These are phyloP conservation scores for Phyto melanocephala DNA, from an alignment of 2,888 invertebrate genomes.

Conservation along the genomic window DNA sequence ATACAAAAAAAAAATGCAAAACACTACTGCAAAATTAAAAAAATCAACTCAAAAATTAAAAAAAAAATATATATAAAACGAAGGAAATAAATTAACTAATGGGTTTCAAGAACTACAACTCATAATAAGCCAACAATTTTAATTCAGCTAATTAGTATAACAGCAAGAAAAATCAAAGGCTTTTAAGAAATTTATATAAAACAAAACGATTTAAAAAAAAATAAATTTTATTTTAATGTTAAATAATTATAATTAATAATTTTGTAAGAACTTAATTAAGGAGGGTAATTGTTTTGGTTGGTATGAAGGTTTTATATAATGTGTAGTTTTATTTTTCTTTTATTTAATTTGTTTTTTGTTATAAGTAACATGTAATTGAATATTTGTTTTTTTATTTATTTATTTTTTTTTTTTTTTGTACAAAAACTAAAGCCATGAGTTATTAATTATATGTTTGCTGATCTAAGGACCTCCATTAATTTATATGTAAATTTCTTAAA, in stretches of 20 bases:
- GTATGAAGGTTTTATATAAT: not conserved
- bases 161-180: slow-evolving; percentile 18
- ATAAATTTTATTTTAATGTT: not conserved
- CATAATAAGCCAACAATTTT: slow-evolving; percentile 51
- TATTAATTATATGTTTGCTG: not conserved
- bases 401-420: slow-evolving; percentile 6
- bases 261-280: too few relatives aligned
- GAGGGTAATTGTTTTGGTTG: not conserved
- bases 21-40: slow-evolving; percentile 57
- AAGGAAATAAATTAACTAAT: slow-evolving; percentile 66
- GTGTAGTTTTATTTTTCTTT: not conserved
- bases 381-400: too few relatives aligned
- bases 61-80: slow-evolving; percentile 45
- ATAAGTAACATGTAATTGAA: too few relatives aligned
- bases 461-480: not conserved
- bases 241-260: not conserved
- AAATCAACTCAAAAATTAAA: slow-evolving; percentile 65
- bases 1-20: slow-evolving; percentile 50
- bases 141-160: slow-evolving; percentile 39
- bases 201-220: slow-evolving; percentile 9
- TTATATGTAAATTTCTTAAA: slow-evolving; percentile 33
- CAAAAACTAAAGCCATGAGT: not conserved
- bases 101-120: slow-evolving; percentile 65
- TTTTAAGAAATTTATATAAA: slow-evolving; percentile 23
- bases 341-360: not conserved